phyloP scores from a whole-genome alignment of 2,888 invertebrate species.

The Drosophila trichaetosa region DNA sequence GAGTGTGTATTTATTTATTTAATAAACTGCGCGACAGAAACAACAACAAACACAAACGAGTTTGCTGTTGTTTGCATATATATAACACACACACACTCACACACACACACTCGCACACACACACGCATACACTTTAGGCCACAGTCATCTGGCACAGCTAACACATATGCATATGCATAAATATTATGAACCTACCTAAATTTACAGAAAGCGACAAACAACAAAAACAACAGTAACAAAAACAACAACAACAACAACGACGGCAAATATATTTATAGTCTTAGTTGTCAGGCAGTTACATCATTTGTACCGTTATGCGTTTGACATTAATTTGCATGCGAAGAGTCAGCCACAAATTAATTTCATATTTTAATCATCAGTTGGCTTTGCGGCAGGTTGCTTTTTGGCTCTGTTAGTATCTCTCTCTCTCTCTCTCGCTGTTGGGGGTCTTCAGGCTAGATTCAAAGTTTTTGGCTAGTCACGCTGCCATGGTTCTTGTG shows the following conservation, averaged over 20 bases:
- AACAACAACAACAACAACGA: constrained; percentile 3
- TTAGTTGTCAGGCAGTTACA: constrained; percentile 66
- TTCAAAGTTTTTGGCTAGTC: constrained; percentile 52
- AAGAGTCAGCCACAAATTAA: constrained; percentile 62
- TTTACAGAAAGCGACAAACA: constrained; percentile 25
- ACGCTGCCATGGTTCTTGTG: constrained; percentile 71
- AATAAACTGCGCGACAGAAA: constrained; percentile 58
- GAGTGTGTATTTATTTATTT: constrained; percentile 61
- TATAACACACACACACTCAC: constrained; percentile 14
- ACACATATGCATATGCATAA: constrained; percentile 45
- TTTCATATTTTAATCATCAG: constrained; percentile 48
- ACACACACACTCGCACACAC: constrained; percentile 43
- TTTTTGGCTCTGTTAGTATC: background rate
- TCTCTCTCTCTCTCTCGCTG: background rate
- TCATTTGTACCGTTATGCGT: constrained; percentile 74
- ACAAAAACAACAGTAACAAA: constrained; percentile 1
- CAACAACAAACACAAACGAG: constrained; percentile 61
- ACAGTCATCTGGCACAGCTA: constrained; percentile 15
- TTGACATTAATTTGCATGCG: constrained; percentile 76
- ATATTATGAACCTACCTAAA: constrained; percentile 52
- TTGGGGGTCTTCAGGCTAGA: background rate
- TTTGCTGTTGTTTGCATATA: constrained; percentile 56
- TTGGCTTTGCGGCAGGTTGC: constrained; percentile 3
- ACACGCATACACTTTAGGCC: constrained; percentile 1
- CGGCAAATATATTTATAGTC: constrained; percentile 28